Base-by-base conservation (phyloP, 1,140 invertebrate genomes). In the Megalonaias nervosa region DNA sequence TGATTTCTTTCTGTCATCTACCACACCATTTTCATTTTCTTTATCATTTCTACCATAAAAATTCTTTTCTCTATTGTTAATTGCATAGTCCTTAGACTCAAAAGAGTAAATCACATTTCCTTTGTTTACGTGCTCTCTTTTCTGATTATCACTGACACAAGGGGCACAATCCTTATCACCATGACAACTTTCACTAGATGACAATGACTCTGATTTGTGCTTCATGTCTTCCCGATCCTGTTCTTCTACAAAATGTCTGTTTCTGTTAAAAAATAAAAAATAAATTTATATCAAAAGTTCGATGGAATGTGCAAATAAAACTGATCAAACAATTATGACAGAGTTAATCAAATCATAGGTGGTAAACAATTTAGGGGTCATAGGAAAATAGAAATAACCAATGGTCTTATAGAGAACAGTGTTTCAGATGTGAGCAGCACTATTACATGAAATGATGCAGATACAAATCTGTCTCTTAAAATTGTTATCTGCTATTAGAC, bases 201-300 rank as follows among this genome's bases (percentile, higher is more conserved):
- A 58, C 21, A 71, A 61, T 38, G 71, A 38, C 17, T 67, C 31
- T 14, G 61, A 48, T 72, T 78, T 78, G 55, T 71, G 67, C 74
- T 48, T 78, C 76, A 78, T 78, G 58, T 78, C 76, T 31, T 73
- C 76, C 0, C 19, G 55, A 74, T 78, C 76, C 38, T 73, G 70
- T 31, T 71, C 74, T 38, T 73, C 70, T 26, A 73, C 66, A 23
- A 78, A 78, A 73, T 73, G 76, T 59, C 70, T 78, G 69, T 78
- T 78, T 74, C 76, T 78, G 76, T 73, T 73, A 78, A 56, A 26
- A 78, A 59, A 78, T 55, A 73, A 67, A 62, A 58, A 14, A 60
- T 4, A 48, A 48, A 48, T 48, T 48, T 48, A 9, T 6, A 0
- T 48, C 11, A 48, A 48, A 48, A 48, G 38, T 4, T 48, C 11